Evolutionary conservation across 2,797 vertebrate genomes (phyloP).

Genomic region (Thaleichthys pacificus): DNA sequence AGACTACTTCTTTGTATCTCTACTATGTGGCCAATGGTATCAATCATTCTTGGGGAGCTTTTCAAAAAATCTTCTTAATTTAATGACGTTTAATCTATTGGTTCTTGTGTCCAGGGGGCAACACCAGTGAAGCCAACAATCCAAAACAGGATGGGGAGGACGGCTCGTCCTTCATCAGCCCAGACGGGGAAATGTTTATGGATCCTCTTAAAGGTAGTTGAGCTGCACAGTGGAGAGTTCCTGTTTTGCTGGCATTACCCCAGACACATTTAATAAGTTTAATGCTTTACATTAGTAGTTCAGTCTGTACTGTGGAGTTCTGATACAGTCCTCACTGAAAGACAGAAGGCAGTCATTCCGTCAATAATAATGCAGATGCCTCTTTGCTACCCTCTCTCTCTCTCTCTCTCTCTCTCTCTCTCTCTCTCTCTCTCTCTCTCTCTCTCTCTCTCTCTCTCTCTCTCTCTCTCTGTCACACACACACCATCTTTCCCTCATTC

Average conservation of each 20-base stretch:
- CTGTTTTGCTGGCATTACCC: not conserved
- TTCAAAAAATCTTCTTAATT: not conserved
- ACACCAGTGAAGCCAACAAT: constrained; percentile 83
- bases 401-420: no score
- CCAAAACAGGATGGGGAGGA: constrained; percentile 90
- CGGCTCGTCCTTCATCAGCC: constrained; percentile 91
- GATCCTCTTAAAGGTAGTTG: constrained; percentile 90
- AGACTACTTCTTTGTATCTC: not conserved
- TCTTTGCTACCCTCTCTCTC: not conserved
- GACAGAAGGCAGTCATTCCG: no score
- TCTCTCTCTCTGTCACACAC: no score
- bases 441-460: no score
- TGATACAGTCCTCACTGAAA: no score
- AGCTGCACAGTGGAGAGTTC: constrained; percentile 69
- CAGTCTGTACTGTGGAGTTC: no score
- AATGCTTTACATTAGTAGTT: no score
- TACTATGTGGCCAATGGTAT: not conserved
- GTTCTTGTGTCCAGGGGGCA: constrained; percentile 80
- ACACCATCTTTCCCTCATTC: not conserved
- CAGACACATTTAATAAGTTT: no score
- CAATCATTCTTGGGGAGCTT: no score
- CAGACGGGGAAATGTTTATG: constrained; percentile 84
- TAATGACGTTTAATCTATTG: not conserved
- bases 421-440: no score
- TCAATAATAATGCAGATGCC: no score